These are phyloP conservation scores for Sebastes trivittatus DNA, from an alignment of 2,797 vertebrate genomes.

Conservation along the genomic window DNA sequence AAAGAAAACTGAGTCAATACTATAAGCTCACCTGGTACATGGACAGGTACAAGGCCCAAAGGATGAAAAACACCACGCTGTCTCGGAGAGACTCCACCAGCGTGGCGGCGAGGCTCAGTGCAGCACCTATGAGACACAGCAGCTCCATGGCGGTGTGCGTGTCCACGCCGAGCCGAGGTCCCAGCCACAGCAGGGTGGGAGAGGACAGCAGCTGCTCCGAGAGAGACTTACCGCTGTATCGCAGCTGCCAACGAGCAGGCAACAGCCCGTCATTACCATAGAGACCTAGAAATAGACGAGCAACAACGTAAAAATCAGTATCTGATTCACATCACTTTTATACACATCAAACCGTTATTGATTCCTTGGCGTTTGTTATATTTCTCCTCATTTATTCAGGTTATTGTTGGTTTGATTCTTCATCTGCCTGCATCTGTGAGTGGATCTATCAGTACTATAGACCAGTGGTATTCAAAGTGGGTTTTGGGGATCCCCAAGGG, in stretches of 20 bases:
- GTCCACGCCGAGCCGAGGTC: constrained; percentile 87
- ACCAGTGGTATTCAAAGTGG: no score
- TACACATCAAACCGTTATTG: background rate
- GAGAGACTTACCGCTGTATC: constrained; percentile 84
- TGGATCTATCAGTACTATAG: background rate
- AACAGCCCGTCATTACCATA: constrained; percentile 91
- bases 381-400: background rate
- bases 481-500: no score
- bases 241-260: constrained; percentile 85
- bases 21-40: constrained; percentile 84
- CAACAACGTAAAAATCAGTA: background rate
- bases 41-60: constrained; percentile 89
- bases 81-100: constrained; percentile 82
- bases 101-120: constrained; percentile 82
- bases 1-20: background rate
- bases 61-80: constrained; percentile 85
- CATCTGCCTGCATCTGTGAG: background rate
- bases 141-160: constrained; percentile 91
- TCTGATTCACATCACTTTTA: background rate
- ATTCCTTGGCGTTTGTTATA: background rate
- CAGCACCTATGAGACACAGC: constrained; percentile 84
- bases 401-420: background rate
- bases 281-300: constrained; percentile 79
- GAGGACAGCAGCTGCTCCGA: constrained; percentile 85
- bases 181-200: constrained; percentile 91